Conservation (phyloP, 2,113 vertebrate species). For the Tricholaema leucomelas region DNA sequence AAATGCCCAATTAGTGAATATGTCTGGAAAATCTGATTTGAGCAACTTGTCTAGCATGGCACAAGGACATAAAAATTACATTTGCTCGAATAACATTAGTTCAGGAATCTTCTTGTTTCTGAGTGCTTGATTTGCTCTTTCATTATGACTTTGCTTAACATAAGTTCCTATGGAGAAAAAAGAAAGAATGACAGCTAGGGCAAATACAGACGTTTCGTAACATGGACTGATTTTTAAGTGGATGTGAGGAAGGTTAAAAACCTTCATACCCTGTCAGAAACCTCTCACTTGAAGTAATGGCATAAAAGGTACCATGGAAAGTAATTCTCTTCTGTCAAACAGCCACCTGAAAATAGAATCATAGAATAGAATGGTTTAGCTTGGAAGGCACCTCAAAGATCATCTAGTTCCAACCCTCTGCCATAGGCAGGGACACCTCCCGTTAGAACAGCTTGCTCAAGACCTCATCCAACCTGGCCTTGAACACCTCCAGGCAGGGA, state of each 20-base stretch:
- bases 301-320: neutral
- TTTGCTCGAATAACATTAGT: neutral
- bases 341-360: neutral
- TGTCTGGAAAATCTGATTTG: slow-evolving; percentile 50
- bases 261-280: neutral
- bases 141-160: neutral
- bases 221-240: neutral
- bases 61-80: slow-evolving; percentile 19
- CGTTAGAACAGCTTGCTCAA: too few species aligned
- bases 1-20: slow-evolving; percentile 27
- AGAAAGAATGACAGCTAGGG: neutral
- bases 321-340: neutral
- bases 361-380: too few species aligned
- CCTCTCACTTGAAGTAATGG: neutral
- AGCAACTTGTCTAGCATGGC: slow-evolving; percentile 20
- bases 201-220: neutral
- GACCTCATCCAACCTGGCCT: too few species aligned
- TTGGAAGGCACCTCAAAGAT: too few species aligned
- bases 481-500: too few species aligned
- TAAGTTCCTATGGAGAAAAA: neutral
- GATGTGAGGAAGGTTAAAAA: neutral
- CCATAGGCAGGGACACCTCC: too few species aligned
- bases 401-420: too few species aligned
- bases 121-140: neutral
- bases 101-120: slow-evolving; percentile 4